Evolutionary conservation across 1,140 invertebrate species (phyloP).

Genomic region (Caenorhabditis inopinata): DNA sequence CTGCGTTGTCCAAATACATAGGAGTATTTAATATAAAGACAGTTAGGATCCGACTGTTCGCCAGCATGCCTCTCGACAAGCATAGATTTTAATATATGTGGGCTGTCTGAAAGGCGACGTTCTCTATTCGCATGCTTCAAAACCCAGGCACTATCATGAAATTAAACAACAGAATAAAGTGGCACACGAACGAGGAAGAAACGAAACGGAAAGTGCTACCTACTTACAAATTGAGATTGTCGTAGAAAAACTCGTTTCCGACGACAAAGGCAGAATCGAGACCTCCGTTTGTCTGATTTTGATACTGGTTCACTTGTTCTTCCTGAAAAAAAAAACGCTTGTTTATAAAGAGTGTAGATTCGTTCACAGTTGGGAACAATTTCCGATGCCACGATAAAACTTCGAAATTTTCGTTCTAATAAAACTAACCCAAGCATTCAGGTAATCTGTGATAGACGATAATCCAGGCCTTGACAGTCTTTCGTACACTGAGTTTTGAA

Average conservation of each 20-base stretch:
- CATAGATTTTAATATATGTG: no score
- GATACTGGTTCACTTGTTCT: slow-evolving; percentile 21
- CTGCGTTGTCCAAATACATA: no score
- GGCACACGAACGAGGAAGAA: neutral
- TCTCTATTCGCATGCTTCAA: no score
- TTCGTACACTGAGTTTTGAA: slow-evolving; percentile 47
- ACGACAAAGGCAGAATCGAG: neutral
- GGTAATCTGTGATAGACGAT: slow-evolving; percentile 39
- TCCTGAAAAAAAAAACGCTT: slow-evolving; percentile 24
- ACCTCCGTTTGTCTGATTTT: neutral
- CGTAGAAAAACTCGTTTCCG: neutral
- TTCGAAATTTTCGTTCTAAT: neutral
- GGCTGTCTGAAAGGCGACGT: no score
- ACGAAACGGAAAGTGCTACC: neutral
- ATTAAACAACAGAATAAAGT: neutral
- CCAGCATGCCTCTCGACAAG: no score
- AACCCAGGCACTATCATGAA: no score
- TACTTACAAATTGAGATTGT: slow-evolving; percentile 20
- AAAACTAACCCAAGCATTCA: slow-evolving; percentile 48
- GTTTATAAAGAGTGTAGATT: no score
- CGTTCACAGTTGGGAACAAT: no score
- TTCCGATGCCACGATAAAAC: no score
- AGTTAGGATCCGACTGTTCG: no score
- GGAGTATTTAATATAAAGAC: no score
- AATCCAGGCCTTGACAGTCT: slow-evolving; percentile 38